Conservation (phyloP, 2,888 invertebrate genomes). For the Beris chalybata region DNA sequence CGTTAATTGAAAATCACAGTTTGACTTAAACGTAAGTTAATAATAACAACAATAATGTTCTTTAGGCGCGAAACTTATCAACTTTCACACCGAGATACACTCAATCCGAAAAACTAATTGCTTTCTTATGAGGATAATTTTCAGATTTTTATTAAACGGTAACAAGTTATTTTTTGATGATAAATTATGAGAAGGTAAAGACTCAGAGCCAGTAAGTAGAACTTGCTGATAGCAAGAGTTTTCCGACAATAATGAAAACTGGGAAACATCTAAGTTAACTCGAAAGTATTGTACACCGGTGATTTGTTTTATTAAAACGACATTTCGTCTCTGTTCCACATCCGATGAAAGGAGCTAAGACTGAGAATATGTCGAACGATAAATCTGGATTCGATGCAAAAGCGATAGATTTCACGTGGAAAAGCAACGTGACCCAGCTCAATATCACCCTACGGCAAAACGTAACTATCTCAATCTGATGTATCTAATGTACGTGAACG, state of each 20-base stretch:
- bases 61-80: too few species aligned
- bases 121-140: too few species aligned
- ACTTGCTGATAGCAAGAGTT: constrained; percentile 10
- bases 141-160: too few species aligned
- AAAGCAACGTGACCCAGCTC: constrained; percentile 33
- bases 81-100: too few species aligned
- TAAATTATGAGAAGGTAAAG: too few species aligned
- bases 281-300: constrained; percentile 4
- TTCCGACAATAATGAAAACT: constrained; percentile 19
- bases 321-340: constrained; percentile 5
- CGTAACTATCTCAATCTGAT: too few species aligned
- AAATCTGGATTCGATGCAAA: constrained; percentile 25
- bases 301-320: background rate
- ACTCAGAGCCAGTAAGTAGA: background rate
- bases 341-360: background rate
- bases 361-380: background rate
- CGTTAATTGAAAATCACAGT: too few species aligned
- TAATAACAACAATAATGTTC: too few species aligned
- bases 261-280: constrained; percentile 1
- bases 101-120: too few species aligned
- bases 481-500: too few species aligned
- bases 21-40: too few species aligned
- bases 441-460: background rate
- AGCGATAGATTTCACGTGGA: constrained; percentile 34
- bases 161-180: too few species aligned